These are phyloP conservation scores for Ormyrus nitidulus DNA, from an alignment of 2,888 invertebrate species.

Conservation along the genomic window DNA sequence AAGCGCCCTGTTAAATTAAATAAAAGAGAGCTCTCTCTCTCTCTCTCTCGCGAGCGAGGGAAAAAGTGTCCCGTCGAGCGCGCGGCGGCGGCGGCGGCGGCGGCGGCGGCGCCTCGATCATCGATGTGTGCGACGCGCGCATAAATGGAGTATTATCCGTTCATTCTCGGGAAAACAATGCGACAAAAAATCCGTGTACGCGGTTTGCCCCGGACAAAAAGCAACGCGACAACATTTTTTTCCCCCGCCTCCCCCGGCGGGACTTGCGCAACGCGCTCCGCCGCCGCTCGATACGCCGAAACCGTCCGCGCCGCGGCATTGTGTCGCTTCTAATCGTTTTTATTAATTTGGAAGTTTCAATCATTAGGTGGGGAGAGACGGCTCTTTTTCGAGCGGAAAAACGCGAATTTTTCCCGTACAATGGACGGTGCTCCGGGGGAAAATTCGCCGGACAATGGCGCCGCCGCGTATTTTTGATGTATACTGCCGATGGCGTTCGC, in stretches of 20 bases:
- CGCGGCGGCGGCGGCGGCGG: too few species aligned
- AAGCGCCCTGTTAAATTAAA: constrained; percentile 46
- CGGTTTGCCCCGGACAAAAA: constrained; percentile 36
- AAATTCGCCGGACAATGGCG: too few species aligned
- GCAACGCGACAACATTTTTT: constrained; percentile 2
- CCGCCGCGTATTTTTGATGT: too few species aligned
- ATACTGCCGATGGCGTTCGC: too few species aligned
- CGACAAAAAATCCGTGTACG: constrained; percentile 43
- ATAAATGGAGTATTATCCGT: constrained; percentile 37
- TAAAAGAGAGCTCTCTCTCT: background rate
- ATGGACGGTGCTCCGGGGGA: too few species aligned
- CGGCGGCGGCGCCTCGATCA: constrained; percentile 17
- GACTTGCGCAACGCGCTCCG: background rate
- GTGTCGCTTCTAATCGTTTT: background rate
- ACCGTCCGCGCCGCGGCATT: background rate
- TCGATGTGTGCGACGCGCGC: background rate
- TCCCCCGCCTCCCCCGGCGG: background rate
- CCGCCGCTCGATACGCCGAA: constrained; percentile 8
- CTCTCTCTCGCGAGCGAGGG: background rate
- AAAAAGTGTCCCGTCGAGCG: constrained; percentile 18
- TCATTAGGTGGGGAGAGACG: too few species aligned
- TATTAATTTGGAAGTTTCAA: background rate
- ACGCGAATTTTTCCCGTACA: too few species aligned
- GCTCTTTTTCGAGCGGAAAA: too few species aligned
- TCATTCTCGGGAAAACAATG: constrained; percentile 26